These are phyloP conservation scores for Psilopsiagon aurifrons DNA, from an alignment of 2,113 vertebrate genomes.

Conservation along the genomic window DNA sequence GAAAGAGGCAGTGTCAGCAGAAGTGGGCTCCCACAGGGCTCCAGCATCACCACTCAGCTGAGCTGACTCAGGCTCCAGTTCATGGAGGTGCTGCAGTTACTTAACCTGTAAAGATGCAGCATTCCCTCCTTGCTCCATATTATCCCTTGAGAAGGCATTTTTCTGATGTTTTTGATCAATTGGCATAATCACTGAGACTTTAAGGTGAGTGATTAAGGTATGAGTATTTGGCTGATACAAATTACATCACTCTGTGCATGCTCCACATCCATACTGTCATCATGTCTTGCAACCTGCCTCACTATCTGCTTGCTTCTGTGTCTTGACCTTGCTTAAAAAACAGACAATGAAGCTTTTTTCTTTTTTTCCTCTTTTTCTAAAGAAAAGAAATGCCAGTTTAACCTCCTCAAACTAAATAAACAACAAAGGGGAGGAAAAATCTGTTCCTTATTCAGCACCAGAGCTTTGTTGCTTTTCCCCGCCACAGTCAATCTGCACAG, in stretches of 20 bases:
- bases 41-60: accelerated
- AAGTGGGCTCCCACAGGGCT: accelerated
- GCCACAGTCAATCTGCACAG: background rate
- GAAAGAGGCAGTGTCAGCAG: background rate
- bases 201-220: background rate
- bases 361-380: background rate
- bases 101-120: background rate
- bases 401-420: background rate
- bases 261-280: background rate
- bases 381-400: background rate
- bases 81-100: background rate
- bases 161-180: slow-evolving; percentile 3
- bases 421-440: background rate
- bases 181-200: background rate
- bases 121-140: background rate
- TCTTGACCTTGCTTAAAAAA: background rate
- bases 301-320: background rate
- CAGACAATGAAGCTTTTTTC: background rate
- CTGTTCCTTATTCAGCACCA: background rate
- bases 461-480: background rate
- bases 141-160: background rate
- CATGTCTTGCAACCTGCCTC: background rate
- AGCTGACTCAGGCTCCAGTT: background rate
- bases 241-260: background rate
- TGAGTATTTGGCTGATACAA: background rate